Evolutionary conservation across 2,888 invertebrate genomes (phyloP), one percentile per base, ranked within the genome.

Genomic region (Drosophila subsilvestris): DNA sequence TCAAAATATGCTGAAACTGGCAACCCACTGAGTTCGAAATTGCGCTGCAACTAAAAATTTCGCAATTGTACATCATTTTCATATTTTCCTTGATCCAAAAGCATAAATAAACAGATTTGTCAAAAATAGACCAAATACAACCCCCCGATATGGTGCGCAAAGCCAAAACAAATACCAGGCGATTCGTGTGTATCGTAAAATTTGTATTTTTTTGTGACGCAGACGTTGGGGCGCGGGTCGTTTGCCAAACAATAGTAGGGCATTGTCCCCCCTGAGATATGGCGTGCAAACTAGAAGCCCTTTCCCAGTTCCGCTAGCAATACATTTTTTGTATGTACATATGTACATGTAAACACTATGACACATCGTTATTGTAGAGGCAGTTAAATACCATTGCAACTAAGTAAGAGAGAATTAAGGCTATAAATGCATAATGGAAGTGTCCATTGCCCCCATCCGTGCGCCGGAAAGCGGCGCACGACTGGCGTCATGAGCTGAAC

Each of bases 401-500:
- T 48, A 76, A 44, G 45, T 67, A 75, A 68, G 69, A 80, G 5
- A 76, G n/a, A 22, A 74, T 22, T 48, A 82, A 60, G 49, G 62
- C 78, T 56, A 84, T 53, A 51, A 78, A 47, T 67, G 76, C 57
- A 6, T 62, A n/a, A n/a, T 43, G 61, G 20, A 49, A 56, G 51
- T 54, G 37, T 20, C 14, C 55, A n/a, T 37, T 51, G 7, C 29
- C 18, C 10, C 42, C 49, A 4, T 51, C 20, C 27, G 67, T 68
- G 74, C 74, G 71, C 72, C 72, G n/a, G 45, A 22, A 5, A 37
- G 14, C 32, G 55, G 61, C 79, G 69, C 61, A 69, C 58, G 29
- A 1, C 61, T 74, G 74, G 57, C 70, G 86, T 85, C 79, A 81
- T 48, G 79, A 71, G 20, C n/a, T 18, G 47, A 48, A 32, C 14